Evolutionary conservation across 2,888 invertebrate species (phyloP), one percentile per base, ranked within the genome.

Genomic region (Eueremaeus valkanovi): DNA sequence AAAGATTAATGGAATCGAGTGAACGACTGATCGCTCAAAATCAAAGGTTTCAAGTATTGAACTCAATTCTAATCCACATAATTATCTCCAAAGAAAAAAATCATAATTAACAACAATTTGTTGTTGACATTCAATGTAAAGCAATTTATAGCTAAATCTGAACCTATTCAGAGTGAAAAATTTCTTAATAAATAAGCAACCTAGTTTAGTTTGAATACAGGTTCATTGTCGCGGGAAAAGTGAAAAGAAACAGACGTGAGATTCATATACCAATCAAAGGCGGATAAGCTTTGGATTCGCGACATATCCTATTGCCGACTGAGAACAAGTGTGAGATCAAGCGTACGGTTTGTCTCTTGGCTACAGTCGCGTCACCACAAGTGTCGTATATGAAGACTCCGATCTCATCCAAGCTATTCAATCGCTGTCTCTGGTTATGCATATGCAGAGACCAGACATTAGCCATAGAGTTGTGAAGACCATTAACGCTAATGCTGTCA

Each of bases 361-460:
- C 77, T 18, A 78, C 77, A 31, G 74, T 75, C 61, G 72, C 75
- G 24, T 75, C 27, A 18, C 76, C 76, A 58, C 79, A 79, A 0
- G 79, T 78, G 66, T 79, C 79, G 31, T 76, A 79, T 24, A 79
- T 76, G 63, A 78, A 79, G 18, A 79, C 74, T 11, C 79, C 79
- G 76, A 74, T 11, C 66, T 74, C 66, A 16, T 58, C 73, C 49
- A 40, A 29, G 42, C 58, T 74, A n/a, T 45, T 55, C 16, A 29
- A 21, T 36, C 63, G 5, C 5, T 77, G 77, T 36, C 45, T 40
- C 29, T 75, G 75, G 49, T 79, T 79, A 1, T 76, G 76, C 61
- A 78, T 79, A 70, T 79, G 78, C 0, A 77, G 76, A 1, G 79
- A 77, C 79, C 79, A 79, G 1, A 79, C 78, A 13, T 79, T 78